A percentile compares a stretch with the other conserved stretches of the same genome.
Conservation (phyloP, 2,113 vertebrate genomes). For the Pituophis catenifer region DNA sequence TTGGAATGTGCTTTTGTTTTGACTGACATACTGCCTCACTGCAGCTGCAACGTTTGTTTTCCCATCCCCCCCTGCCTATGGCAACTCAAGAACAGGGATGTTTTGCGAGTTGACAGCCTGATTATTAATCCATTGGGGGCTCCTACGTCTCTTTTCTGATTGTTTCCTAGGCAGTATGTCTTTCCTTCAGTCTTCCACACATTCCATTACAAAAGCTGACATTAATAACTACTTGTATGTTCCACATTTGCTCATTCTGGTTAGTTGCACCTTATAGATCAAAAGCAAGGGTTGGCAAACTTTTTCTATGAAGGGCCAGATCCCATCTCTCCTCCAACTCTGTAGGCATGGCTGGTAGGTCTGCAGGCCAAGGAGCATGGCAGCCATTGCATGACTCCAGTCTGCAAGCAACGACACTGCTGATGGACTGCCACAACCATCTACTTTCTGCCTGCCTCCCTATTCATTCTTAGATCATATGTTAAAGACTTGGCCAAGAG, state of each 20-base stretch:
- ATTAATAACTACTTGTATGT: not conserved
- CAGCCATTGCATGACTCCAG: not conserved
- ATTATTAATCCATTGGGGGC: too few species aligned
- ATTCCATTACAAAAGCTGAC: not conserved
- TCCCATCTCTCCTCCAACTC: not conserved
- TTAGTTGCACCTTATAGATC: not conserved
- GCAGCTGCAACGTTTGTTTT: too few species aligned
- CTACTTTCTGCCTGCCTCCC: not conserved
- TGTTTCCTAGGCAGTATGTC: too few species aligned
- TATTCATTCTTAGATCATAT: not conserved
- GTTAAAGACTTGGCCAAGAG: not conserved
- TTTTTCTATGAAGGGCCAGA: not conserved
- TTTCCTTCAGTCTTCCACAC: too few species aligned
- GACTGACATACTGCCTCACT: too few species aligned
- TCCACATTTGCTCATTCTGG: not conserved
- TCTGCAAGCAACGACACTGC: not conserved
- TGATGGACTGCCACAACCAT: not conserved
- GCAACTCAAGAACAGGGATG: too few species aligned
- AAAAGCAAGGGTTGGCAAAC: not conserved
- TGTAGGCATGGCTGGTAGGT: not conserved
- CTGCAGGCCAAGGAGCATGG: not conserved
- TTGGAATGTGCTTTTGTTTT: too few species aligned
- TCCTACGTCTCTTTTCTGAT: too few species aligned
- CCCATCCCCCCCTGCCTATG: too few species aligned
- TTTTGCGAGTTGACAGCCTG: too few species aligned